phyloP scores from a whole-genome alignment of 2,888 invertebrate species.

The Pyrrhosoma nymphula region DNA sequence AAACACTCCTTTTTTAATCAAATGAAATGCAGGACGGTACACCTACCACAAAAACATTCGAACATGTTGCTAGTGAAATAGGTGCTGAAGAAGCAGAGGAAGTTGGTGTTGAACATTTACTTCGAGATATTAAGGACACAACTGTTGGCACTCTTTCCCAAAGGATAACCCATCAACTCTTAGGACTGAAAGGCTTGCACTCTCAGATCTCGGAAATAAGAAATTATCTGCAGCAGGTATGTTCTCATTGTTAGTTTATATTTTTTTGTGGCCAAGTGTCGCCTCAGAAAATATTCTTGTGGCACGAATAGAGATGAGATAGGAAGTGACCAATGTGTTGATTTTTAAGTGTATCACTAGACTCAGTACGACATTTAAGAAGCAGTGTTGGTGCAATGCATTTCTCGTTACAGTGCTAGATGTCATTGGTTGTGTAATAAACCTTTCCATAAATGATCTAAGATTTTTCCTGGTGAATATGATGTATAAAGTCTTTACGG shows the following conservation, averaged over 20 bases:
- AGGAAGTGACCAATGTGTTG: no score
- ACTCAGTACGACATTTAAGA: no score
- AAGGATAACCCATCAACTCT: constrained; percentile 96
- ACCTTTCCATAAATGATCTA: no score
- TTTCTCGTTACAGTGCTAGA: no score
- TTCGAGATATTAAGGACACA: constrained; percentile 97
- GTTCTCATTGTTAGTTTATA: constrained; percentile 55
- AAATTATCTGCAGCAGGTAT: constrained; percentile 90
- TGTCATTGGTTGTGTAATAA: no score
- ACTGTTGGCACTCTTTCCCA: constrained; percentile 98
- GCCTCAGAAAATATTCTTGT: no score
- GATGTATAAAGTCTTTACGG: no score
- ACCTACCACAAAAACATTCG: constrained; percentile 98
- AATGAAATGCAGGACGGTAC: constrained; percentile 88
- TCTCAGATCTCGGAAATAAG: constrained; percentile 95
- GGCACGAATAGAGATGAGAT: no score
- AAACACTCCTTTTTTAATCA: background rate
- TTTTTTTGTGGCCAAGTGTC: background rate
- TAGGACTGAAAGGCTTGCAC: constrained; percentile 96
- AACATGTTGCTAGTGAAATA: constrained; percentile 99
- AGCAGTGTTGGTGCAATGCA: no score
- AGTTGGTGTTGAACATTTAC: constrained; percentile 98
- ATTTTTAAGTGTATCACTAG: no score
- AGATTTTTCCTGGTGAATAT: no score
- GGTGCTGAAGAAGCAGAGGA: constrained; percentile 99